These are phyloP conservation scores for Scaptomyza montana DNA, from an alignment of 1,140 invertebrate genomes.

Conservation along the genomic window DNA sequence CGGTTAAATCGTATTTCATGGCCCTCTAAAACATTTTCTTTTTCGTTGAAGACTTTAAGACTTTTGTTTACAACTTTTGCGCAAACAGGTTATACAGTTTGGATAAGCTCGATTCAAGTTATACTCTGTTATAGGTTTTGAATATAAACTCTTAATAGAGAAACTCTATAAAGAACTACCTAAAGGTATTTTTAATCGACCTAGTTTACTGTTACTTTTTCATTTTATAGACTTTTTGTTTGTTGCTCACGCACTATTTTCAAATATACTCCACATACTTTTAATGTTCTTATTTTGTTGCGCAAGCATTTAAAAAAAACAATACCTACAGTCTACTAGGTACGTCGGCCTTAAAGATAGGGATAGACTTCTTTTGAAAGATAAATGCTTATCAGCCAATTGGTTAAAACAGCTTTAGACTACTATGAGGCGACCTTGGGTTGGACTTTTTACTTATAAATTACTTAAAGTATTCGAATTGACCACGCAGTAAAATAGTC, in stretches of 20 bases:
- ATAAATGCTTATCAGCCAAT: constrained; percentile 31
- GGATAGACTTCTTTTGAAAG: constrained; percentile 31
- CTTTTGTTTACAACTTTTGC: constrained; percentile 36
- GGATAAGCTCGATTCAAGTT: too few relatives aligned
- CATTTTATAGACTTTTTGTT: too few relatives aligned
- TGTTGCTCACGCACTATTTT: background rate
- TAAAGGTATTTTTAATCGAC: too few relatives aligned
- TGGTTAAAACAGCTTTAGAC: constrained; percentile 15
- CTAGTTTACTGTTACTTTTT: too few relatives aligned
- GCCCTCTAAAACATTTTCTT: too few relatives aligned
- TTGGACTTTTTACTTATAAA: background rate
- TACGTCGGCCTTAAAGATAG: constrained; percentile 12
- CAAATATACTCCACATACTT: background rate
- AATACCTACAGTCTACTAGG: constrained; percentile 34
- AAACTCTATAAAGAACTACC: too few relatives aligned
- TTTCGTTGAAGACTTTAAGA: too few relatives aligned
- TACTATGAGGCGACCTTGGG: constrained; percentile 24
- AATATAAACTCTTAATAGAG: too few relatives aligned
- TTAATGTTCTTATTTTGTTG: background rate
- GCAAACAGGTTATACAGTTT: constrained; percentile 13
- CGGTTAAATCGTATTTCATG: background rate
- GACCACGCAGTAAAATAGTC: too few relatives aligned
- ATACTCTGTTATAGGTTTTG: constrained; percentile 11
- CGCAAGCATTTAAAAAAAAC: constrained; percentile 1
- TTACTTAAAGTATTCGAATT: too few relatives aligned